These are phyloP conservation scores for Falco cherrug DNA, from an alignment of 2,797 vertebrate genomes.

Conservation along the genomic window DNA sequence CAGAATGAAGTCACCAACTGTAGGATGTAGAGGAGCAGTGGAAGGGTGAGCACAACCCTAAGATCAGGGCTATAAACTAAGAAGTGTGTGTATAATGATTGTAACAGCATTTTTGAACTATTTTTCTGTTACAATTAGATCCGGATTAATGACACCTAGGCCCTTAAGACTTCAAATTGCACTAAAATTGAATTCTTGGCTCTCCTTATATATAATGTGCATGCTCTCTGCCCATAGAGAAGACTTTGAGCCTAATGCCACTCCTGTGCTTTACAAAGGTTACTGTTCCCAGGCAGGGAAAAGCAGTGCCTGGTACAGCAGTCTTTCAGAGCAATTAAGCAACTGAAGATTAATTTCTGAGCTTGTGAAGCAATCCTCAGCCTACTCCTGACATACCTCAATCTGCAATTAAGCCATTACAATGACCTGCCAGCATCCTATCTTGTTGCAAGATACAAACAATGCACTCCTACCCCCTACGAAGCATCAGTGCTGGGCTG, in stretches of 20 bases:
- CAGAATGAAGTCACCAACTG: not conserved
- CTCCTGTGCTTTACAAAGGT: not conserved
- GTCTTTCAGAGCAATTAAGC: not conserved
- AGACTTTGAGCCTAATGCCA: not conserved
- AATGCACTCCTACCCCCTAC: not conserved
- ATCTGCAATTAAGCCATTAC: not conserved
- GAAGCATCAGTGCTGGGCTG: not conserved
- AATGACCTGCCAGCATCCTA: not conserved
- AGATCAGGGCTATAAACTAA: not conserved
- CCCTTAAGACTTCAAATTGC: not conserved
- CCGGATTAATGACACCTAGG: not conserved
- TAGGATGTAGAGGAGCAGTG: not conserved
- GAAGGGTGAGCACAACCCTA: not conserved
- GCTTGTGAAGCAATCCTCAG: not conserved
- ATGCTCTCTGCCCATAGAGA: not conserved
- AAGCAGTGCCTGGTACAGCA: not conserved
- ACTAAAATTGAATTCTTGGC: not conserved
- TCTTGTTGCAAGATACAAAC: not conserved
- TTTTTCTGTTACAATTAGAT: not conserved
- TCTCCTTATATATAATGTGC: not conserved
- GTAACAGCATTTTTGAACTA: not conserved
- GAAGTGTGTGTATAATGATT: not conserved
- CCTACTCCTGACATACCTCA: not conserved
- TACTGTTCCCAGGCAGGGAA: not conserved
- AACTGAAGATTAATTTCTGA: not conserved